Conservation (phyloP, 2,797 vertebrate species). For the Acanthis flammea region DNA sequence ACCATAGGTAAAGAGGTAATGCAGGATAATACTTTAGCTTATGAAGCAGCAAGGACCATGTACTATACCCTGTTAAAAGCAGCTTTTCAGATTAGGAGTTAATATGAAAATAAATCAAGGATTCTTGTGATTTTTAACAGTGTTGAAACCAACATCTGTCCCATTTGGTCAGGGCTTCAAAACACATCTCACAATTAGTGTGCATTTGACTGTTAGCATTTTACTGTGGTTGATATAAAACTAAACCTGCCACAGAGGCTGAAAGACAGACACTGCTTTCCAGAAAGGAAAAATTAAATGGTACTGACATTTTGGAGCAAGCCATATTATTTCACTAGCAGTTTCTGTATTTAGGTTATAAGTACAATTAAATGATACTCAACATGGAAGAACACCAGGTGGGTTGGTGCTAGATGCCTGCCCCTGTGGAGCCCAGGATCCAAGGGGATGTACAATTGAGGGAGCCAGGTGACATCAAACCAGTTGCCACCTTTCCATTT, state of each 20-base stretch:
- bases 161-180: not conserved
- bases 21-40: not conserved
- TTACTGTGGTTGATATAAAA: fast-evolving
- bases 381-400: fast-evolving
- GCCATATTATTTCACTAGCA: not conserved
- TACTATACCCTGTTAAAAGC: not conserved
- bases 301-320: not conserved
- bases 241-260: not conserved
- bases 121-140: not conserved
- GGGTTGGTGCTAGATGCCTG: not conserved
- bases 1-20: not conserved
- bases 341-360: not conserved
- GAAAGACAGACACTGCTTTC: not conserved
- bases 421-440: not conserved
- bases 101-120: not conserved
- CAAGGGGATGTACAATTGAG: fast-evolving
- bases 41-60: not conserved
- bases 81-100: not conserved
- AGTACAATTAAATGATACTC: not conserved
- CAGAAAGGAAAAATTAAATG: not conserved
- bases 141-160: not conserved
- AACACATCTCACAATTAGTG: not conserved
- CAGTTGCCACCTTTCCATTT: not conserved
- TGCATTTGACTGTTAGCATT: not conserved
- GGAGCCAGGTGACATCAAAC: not conserved